Base-by-base conservation (phyloP, 2,113 vertebrate species). In the Galemys pyrenaicus region DNA sequence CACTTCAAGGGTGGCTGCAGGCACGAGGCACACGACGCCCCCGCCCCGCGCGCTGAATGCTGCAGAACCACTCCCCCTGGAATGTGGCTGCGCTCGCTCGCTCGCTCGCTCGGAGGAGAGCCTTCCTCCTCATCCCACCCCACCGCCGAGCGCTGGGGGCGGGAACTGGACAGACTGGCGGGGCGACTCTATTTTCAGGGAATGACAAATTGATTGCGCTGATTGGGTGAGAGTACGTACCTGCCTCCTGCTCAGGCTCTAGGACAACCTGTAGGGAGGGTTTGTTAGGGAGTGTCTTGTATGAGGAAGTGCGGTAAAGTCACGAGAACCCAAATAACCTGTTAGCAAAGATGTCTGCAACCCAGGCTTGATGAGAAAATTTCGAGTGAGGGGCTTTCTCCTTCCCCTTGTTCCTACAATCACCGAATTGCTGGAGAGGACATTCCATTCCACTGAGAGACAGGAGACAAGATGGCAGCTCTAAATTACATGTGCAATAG, bases 131-230 rank as follows among this genome's bases (percentile, higher is more conserved):
- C 46, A 60, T 83, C 80, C 22, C 54, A 46, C 44, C 2, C 16
- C 30, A 44, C 65, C 35, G 97, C 94, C 96, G 68, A 73, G 96
- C 80, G 71, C 96, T 95, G 97, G 97, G 97, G 97, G 96, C 79
- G 80, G 96, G 75, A 98, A 97, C 98, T 98, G 98, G 98, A 96
- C 96, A 26, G 97, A 98, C 98, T 96, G 97, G 98, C 98, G 97
- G 82, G 96, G 97, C 95, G 46, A 90, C 97, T 98, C 98, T 98
- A 98, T 98, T 98, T 98, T 98, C 98, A 97, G 97, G 92, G 93
- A 95, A 98, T 97, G 97, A 98, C 98, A 97, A 97, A 97, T 94
- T 97, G 97, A 92, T 97, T 90, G 96, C 37, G 93, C 96, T 98
- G 98, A 98, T 98, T 97, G 97, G 96, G 97, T 97, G 97, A 98